Conservation (phyloP, 2,888 invertebrate genomes). For the Crossocerus cetratus region DNA sequence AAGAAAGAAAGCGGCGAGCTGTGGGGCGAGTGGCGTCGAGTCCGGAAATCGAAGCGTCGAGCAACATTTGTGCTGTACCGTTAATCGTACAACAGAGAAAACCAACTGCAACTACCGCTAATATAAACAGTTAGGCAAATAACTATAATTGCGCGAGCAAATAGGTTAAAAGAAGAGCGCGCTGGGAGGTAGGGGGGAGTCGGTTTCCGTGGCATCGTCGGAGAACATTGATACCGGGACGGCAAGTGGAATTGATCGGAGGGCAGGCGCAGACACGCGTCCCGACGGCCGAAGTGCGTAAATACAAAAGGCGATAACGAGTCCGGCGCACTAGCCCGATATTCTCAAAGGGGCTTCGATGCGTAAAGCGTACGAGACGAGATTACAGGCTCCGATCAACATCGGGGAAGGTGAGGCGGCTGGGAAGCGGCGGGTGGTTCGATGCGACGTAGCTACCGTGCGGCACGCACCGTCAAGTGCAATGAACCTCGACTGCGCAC, state of each 20-base stretch:
- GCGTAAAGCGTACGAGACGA: conserved; percentile 5
- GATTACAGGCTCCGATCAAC: conserved; percentile 23
- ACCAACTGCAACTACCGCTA: neutral
- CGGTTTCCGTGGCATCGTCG: too few species aligned
- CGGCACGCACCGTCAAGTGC: conserved; percentile 33
- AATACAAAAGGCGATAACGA: conserved; percentile 3
- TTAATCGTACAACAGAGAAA: neutral
- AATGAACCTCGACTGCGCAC: conserved; percentile 43
- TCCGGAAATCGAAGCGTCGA: too few species aligned
- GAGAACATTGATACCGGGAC: too few species aligned
- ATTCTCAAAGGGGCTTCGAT: neutral
- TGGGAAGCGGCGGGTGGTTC: conserved; percentile 4
- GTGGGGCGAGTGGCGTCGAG: too few species aligned
- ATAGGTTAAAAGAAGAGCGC: neutral
- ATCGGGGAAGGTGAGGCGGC: neutral
- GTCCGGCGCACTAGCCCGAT: too few species aligned
- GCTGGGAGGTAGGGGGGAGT: too few species aligned
- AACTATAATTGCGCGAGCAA: conserved; percentile 1
- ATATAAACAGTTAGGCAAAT: conserved; percentile 5
- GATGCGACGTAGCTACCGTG: conserved; percentile 5
- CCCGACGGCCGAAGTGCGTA: neutral
- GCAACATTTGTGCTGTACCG: too few species aligned
- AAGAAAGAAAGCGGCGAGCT: too few species aligned
- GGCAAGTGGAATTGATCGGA: conserved; percentile 1
- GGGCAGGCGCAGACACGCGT: neutral